Evolutionary conservation across 2,797 vertebrate genomes (phyloP).

Genomic region (Pantherophis alleghaniensis): DNA sequence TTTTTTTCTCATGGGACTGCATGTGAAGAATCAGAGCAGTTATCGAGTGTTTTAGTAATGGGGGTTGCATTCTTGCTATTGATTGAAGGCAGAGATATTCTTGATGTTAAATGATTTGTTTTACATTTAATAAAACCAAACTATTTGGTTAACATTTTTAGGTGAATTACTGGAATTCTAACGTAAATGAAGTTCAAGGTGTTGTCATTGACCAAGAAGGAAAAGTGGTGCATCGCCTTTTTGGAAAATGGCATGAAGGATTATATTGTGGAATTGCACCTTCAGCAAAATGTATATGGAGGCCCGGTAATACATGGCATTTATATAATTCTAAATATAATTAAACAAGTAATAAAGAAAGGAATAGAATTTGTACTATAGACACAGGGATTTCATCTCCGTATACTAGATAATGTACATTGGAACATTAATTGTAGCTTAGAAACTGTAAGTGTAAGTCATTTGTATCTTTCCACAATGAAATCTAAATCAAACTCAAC

Average conservation of each 20-base stretch:
- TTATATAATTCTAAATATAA: neutral
- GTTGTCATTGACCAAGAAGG: slow-evolving; percentile 97
- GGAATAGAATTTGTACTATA: neutral
- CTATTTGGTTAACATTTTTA: slow-evolving; percentile 61
- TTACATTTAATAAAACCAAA: neutral
- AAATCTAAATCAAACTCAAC: neutral
- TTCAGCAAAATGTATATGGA: slow-evolving; percentile 97
- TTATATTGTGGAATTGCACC: slow-evolving; percentile 93
- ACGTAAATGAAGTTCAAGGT: slow-evolving; percentile 95
- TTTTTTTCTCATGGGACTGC: neutral
- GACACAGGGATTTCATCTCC: neutral
- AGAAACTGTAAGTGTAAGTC: neutral
- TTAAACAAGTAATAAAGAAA: neutral
- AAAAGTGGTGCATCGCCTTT: slow-evolving; percentile 92
- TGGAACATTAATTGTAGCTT: neutral
- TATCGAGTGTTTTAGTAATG: neutral
- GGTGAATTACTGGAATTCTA: slow-evolving; percentile 99
- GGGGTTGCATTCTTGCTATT: neutral
- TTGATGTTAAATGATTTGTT: neutral
- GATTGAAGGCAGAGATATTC: neutral
- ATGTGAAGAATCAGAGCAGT: neutral
- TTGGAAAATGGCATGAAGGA: slow-evolving; percentile 98
- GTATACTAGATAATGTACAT: neutral
- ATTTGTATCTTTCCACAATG: neutral
- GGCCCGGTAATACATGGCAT: slow-evolving; percentile 81